phyloP scores from a whole-genome alignment of 1,140 invertebrate species.

The Xylocopa sonorina region DNA sequence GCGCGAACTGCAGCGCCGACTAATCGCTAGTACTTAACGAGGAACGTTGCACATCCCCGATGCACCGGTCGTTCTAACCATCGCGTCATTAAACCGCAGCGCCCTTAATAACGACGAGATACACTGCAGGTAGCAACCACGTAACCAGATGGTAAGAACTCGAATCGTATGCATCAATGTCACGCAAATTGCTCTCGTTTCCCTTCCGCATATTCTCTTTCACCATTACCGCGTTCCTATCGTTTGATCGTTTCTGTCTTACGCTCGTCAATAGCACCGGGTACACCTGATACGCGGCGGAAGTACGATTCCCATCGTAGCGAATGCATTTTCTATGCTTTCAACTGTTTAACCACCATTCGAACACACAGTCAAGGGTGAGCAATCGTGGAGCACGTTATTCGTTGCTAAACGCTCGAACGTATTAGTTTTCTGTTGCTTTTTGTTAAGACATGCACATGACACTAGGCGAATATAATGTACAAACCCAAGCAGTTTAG shows the following conservation, averaged over 20 bases:
- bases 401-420: background rate
- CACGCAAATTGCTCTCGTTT: constrained; percentile 62
- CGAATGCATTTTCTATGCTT: background rate
- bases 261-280: background rate
- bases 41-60: constrained; percentile 31
- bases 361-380: too few species aligned
- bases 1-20: background rate
- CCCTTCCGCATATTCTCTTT: constrained; percentile 10
- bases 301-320: background rate
- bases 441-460: constrained; percentile 4
- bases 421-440: background rate
- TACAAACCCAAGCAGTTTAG: background rate
- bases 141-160: constrained; percentile 63
- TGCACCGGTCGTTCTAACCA: constrained; percentile 18
- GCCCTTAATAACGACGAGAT: constrained; percentile 63
- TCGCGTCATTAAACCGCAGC: constrained; percentile 68
- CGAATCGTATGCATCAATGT: constrained; percentile 65
- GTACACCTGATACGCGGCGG: background rate
- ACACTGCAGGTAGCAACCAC: constrained; percentile 36
- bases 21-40: constrained; percentile 41
- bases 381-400: background rate
- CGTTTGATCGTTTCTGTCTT: constrained; percentile 28
- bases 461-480: background rate
- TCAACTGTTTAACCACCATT: background rate
- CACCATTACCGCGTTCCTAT: background rate